These are phyloP conservation scores for Stramonita haemastoma DNA, from an alignment of 2,888 invertebrate species.

Conservation along the genomic window DNA sequence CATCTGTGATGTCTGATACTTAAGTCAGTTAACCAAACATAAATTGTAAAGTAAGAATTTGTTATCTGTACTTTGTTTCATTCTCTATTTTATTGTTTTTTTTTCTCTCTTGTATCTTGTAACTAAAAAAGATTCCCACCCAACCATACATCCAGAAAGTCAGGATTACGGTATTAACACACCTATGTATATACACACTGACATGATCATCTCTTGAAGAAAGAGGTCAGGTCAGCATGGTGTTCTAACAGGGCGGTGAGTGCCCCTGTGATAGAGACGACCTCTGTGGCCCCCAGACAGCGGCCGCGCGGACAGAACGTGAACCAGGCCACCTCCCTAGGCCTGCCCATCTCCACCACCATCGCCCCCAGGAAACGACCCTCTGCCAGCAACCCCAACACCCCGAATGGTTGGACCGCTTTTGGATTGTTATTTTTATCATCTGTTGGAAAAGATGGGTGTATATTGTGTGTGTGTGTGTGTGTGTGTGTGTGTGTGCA, in stretches of 20 bases:
- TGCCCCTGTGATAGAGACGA: slow-evolving; percentile 81
- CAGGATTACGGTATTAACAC: background rate
- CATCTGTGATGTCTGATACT: too few species aligned
- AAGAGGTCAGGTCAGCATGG: background rate
- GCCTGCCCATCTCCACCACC: slow-evolving; percentile 73
- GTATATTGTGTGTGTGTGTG: too few species aligned
- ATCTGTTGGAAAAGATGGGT: background rate
- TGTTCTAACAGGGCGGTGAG: slow-evolving; percentile 14
- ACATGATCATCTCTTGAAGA: slow-evolving; percentile 18
- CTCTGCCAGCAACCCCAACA: slow-evolving; percentile 59
- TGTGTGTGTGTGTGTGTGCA: too few species aligned
- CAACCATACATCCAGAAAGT: too few species aligned
- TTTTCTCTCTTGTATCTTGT: too few species aligned
- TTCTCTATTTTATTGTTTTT: too few species aligned
- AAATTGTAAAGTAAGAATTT: too few species aligned
- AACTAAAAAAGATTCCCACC: too few species aligned
- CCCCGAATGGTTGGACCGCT: slow-evolving; percentile 53
- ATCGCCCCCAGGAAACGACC: slow-evolving; percentile 70
- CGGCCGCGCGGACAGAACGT: slow-evolving; percentile 83
- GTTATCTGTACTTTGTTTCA: too few species aligned
- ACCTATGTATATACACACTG: too few species aligned
- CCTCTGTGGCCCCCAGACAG: slow-evolving; percentile 89
- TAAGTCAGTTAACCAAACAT: too few species aligned
- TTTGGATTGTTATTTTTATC: background rate
- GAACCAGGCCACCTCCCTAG: slow-evolving; percentile 56